Evolutionary conservation across 2,113 vertebrate genomes (phyloP).

Genomic region (Murina feae): DNA sequence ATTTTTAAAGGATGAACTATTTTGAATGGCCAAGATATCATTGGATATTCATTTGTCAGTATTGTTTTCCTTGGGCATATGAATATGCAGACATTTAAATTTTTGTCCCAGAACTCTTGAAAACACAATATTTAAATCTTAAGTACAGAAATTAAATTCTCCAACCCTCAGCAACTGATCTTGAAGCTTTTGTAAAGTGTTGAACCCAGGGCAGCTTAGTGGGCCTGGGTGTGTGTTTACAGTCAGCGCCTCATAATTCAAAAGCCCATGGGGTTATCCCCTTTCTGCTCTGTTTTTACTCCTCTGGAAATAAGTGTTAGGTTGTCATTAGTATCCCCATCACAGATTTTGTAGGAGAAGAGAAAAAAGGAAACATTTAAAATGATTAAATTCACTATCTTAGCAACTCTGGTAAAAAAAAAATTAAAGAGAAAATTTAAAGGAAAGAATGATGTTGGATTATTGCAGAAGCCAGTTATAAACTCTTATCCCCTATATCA

Average conservation of each 20-base stretch:
- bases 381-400: neutral
- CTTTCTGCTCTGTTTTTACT: neutral
- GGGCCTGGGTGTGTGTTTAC: neutral
- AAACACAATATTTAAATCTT: constrained; percentile 8
- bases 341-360: neutral
- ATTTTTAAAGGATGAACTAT: constrained; percentile 21
- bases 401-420: neutral
- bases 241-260: neutral
- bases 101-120: neutral
- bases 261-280: neutral
- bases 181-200: neutral
- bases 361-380: neutral
- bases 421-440: neutral
- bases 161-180: neutral
- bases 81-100: neutral
- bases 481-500: neutral
- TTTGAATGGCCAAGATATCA: neutral
- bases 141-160: constrained; percentile 2
- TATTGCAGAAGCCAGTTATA: neutral
- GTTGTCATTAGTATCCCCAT: neutral
- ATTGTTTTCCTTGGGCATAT: neutral
- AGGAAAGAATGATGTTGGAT: neutral
- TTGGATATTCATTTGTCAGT: neutral
- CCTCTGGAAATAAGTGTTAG: neutral
- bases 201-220: neutral